phyloP scores from a whole-genome alignment of 2,797 vertebrate species.

The Poecilia gillii region DNA sequence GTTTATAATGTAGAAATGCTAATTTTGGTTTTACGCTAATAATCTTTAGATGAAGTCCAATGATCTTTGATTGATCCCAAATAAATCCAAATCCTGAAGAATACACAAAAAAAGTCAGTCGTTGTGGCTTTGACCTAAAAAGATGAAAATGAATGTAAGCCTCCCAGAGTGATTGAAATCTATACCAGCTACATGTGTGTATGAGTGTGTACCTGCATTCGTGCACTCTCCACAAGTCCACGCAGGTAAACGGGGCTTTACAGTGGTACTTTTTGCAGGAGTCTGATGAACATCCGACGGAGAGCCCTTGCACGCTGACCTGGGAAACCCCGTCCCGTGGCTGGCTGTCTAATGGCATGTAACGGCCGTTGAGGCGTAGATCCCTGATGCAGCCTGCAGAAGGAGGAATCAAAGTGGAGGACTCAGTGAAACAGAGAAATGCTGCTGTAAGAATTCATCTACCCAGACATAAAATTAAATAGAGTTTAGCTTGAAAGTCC shows the following conservation, averaged over 20 bases:
- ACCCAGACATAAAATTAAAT: slow-evolving; percentile 1
- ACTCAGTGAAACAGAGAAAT: slow-evolving; percentile 16
- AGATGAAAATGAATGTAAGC: neutral
- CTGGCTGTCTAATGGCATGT: slow-evolving; percentile 84
- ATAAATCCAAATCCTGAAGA: neutral
- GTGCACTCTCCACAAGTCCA: slow-evolving; percentile 90
- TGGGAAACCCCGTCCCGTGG: slow-evolving; percentile 83
- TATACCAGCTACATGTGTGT: neutral
- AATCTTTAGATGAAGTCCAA: neutral
- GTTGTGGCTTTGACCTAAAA: slow-evolving; percentile 26
- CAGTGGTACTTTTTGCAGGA: slow-evolving; percentile 89
- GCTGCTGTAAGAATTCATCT: neutral
- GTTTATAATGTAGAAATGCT: neutral
- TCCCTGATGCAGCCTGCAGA: slow-evolving; percentile 88
- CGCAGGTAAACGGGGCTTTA: slow-evolving; percentile 85
- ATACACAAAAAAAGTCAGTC: slow-evolving; percentile 4
- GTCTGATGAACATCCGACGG: slow-evolving; percentile 86
- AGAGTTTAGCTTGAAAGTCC: slow-evolving; percentile 11
- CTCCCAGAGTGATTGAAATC: slow-evolving; percentile 1
- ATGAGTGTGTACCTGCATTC: slow-evolving; percentile 84
- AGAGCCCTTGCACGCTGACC: slow-evolving; percentile 82
- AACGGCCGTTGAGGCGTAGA: slow-evolving; percentile 86
- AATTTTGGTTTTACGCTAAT: neutral
- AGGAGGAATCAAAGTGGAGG: slow-evolving; percentile 3
- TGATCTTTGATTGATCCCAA: neutral